A percentile compares a stretch with the other conserved stretches of the same genome.
These are phyloP conservation scores for Scotopteryx bipunctaria DNA, from an alignment of 2,888 invertebrate species.

Conservation along the genomic window DNA sequence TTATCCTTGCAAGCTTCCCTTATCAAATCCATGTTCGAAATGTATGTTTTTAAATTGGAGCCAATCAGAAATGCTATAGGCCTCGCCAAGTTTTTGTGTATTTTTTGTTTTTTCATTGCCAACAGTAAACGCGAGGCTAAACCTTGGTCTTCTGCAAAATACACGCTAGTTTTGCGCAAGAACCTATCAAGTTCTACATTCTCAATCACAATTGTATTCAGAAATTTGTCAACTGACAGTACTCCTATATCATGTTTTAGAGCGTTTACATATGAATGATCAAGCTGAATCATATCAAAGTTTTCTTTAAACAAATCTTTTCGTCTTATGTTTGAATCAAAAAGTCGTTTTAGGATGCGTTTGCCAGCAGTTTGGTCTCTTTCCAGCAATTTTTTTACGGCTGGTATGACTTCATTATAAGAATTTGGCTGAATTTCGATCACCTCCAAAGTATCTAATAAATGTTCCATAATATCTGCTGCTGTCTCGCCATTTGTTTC, in stretches of 20 bases:
- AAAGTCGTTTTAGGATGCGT: slow-evolving; percentile 1
- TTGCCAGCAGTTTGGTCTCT: slow-evolving; percentile 2
- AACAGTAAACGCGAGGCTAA: not conserved
- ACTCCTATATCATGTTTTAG: slow-evolving; percentile 53
- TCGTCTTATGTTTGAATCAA: slow-evolving; percentile 46
- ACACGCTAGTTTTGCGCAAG: not conserved
- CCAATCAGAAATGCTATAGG: slow-evolving; percentile 6
- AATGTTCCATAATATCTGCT: not conserved
- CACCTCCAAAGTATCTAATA: slow-evolving; percentile 1
- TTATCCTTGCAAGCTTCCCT: not conserved
- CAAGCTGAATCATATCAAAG: slow-evolving; percentile 48
- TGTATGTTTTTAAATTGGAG: not conserved
- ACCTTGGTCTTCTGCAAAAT: slow-evolving; percentile 7
- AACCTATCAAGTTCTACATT: not conserved
- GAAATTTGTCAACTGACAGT: slow-evolving; percentile 35
- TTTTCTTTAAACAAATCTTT: slow-evolving; percentile 49
- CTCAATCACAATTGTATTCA: not conserved
- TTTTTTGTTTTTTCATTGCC: slow-evolving; percentile 2
- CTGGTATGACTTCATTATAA: not conserved
- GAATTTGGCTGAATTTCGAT: not conserved
- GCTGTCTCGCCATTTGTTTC: not conserved
- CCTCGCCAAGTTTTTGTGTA: slow-evolving; percentile 1
- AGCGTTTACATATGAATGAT: slow-evolving; percentile 56
- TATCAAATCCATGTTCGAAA: not conserved
- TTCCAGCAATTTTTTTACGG: not conserved